phyloP scores from a whole-genome alignment of 2,113 vertebrate species.

The Caranx melampygus region DNA sequence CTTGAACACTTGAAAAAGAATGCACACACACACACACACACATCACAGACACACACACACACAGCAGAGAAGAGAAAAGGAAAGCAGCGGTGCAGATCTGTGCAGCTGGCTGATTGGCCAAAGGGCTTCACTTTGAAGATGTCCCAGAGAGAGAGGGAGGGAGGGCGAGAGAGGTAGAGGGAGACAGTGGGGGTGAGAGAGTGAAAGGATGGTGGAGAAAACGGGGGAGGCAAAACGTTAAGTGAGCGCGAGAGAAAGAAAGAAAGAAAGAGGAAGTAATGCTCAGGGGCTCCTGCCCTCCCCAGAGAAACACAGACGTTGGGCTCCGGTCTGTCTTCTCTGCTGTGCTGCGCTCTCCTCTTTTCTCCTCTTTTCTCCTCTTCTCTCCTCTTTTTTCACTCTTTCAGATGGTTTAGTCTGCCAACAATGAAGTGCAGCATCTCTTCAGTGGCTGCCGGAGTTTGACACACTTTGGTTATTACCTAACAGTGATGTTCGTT shows the following conservation, averaged over 20 bases:
- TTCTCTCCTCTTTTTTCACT: background rate
- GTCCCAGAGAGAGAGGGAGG: conserved; percentile 58
- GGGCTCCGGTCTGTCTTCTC: background rate
- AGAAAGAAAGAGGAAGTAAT: conserved; percentile 14
- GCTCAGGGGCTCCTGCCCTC: conserved; percentile 52
- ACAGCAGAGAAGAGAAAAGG: conserved; percentile 22
- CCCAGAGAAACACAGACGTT: conserved; percentile 35
- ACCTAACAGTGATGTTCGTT: background rate
- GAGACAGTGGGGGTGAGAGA: conserved; percentile 6
- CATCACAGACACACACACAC: conserved; percentile 11
- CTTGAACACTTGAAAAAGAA: conserved; percentile 53
- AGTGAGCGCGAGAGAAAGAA: conserved; percentile 14
- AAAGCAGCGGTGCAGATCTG: conserved; percentile 59
- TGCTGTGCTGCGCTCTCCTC: conserved; percentile 4
- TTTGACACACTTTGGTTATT: too few relatives aligned
- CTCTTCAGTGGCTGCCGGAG: too few relatives aligned
- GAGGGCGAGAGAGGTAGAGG: background rate
- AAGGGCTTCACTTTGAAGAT: conserved; percentile 78
- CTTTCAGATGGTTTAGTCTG: conserved; percentile 6
- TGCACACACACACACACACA: conserved; percentile 27
- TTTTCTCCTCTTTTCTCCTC: background rate
- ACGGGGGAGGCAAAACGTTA: conserved; percentile 31
- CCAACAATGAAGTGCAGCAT: background rate
- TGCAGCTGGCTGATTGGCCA: conserved; percentile 69
- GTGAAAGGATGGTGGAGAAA: conserved; percentile 30